Evolutionary conservation across 1,140 invertebrate species (phyloP), one percentile per base, ranked within the genome.

Genomic region (Lepidostoma basale): DNA sequence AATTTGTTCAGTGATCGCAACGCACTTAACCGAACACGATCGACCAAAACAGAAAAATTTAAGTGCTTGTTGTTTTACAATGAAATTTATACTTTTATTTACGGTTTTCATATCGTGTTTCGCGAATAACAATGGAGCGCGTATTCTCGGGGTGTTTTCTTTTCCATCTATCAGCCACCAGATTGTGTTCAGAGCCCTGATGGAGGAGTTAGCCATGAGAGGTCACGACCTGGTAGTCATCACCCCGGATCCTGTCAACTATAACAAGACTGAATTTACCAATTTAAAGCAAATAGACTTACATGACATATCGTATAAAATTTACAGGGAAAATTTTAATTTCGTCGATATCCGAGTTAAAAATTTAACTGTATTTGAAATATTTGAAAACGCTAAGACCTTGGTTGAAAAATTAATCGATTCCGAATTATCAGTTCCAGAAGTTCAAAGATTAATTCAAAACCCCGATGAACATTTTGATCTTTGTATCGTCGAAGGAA

Each of bases 151-250:
- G 0, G 73, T 85, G 0, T 75, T 84, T 45, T 76, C 85, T 3
- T 76, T 75, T 10, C 77, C 84, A 0, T 83, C 83, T 0, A 78
- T 82, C 56, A 88, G 86, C 69, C 87, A 88, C 73, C 85, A 86
- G 76, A 74, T 85, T 5, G 80, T 85, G 0, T 85, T 80, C 62
- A 72, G 78, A 62, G 75, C 81, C 12, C 20, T 85, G 3, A 77
- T 77, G 8, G 74, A 76, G 63, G 80, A 78, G 42, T 72, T 87
- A 30, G 76, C 75, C 0, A 79, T 75, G 26, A 74, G 77, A 49
- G 85, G 84, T 9, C 85, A 87, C 72, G 75, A 84, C 63, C 74
- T 86, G 0, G 77, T 78, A 1, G 72, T 78, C 0, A 69, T 80
- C 0, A 82, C 80, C 14, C 65, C 79, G 5, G 74, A 80, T 73